A percentile compares a stretch with the other conserved stretches of the same genome.
Evolutionary conservation across 2,113 vertebrate genomes (phyloP).

Genomic region (Dipodomys spectabilis): DNA sequence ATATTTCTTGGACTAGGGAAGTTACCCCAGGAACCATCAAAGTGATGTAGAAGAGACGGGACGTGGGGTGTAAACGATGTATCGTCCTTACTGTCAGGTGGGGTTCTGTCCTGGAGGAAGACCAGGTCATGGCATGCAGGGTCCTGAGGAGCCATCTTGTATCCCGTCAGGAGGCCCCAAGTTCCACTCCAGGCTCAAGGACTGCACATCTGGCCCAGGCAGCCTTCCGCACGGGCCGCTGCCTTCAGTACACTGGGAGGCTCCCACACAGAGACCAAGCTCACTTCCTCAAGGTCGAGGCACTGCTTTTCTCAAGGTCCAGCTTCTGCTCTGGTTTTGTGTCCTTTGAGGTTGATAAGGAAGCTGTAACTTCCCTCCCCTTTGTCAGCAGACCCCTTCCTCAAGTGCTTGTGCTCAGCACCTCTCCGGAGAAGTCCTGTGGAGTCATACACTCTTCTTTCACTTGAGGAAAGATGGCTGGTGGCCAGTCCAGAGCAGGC

Average conservation of each 20-base stretch:
- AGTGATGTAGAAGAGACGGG: too few species aligned
- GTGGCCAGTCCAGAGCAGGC: not conserved
- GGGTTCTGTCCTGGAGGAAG: not conserved
- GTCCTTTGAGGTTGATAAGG: too few species aligned
- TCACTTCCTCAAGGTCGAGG: not conserved
- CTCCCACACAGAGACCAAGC: not conserved
- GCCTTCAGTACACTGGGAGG: not conserved
- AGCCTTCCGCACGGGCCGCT: not conserved
- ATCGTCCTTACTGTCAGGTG: rapidly evolving
- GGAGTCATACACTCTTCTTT: slow-evolving; percentile 72
- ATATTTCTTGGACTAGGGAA: not conserved
- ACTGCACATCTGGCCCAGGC: rapidly evolving
- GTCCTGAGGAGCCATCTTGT: too few species aligned
- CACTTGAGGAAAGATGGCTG: slow-evolving; percentile 13
- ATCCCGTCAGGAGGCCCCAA: rapidly evolving
- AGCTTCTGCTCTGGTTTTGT: not conserved
- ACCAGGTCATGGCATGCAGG: rapidly evolving
- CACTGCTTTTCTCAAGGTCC: not conserved
- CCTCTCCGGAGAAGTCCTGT: not conserved
- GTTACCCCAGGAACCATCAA: not conserved
- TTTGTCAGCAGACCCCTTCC: not conserved
- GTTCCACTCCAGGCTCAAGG: not conserved
- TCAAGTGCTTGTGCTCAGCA: not conserved
- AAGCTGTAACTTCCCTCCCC: rapidly evolving
- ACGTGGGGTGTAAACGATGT: rapidly evolving